Base-by-base conservation (phyloP, 2,113 vertebrate species). In the Oceanodroma tethys region DNA sequence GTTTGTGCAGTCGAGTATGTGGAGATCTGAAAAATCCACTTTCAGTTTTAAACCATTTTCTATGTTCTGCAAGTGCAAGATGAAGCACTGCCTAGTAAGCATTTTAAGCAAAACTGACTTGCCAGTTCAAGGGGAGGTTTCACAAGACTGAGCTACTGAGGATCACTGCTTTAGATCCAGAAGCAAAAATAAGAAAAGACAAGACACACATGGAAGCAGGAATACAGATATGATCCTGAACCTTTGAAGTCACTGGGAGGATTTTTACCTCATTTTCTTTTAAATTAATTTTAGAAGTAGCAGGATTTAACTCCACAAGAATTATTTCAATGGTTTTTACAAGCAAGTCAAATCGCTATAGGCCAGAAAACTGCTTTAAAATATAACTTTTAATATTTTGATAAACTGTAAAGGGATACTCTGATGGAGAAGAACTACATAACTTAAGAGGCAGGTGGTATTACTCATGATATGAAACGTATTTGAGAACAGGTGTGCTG, bases 91-190 rank as follows among this genome's bases (percentile, higher is more conserved):
- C 76, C 76, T 60, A 73, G 50, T n/a, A 84, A 95, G 87, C 78
- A 90, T 50, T 88, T 55, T 59, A 79, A 84, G 81, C 84, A 95
- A 93, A 94, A 93, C 48, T 63, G 47, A 72, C 60, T 82, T 82
- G 42, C 30, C 60, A 88, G 70, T 74, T 91, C 65, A 67, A 73
- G 58, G 34, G 16, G 32, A 90, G 30, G 16, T 63, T 87, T 91
- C 72, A 29, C 66, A 90, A 60, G 74, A n/a, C 73, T 65, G 53
- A 91, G 29, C 32, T 85, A 47, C 23, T 45, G 42, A 88, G 59
- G 70, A 88, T 72, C 52, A 53, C 25, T 68, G 47, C 43, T 86
- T 91, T 74, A 89, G 68, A 89, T 89, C 21, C 81, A 81, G n/a
- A 86, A 84, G 73, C 21, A 87, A 87, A 93, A 90, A n/a, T 30